These are phyloP conservation scores for Antechinus stuartii DNA, from an alignment of 2,113 vertebrate species.

Conservation along the genomic window DNA sequence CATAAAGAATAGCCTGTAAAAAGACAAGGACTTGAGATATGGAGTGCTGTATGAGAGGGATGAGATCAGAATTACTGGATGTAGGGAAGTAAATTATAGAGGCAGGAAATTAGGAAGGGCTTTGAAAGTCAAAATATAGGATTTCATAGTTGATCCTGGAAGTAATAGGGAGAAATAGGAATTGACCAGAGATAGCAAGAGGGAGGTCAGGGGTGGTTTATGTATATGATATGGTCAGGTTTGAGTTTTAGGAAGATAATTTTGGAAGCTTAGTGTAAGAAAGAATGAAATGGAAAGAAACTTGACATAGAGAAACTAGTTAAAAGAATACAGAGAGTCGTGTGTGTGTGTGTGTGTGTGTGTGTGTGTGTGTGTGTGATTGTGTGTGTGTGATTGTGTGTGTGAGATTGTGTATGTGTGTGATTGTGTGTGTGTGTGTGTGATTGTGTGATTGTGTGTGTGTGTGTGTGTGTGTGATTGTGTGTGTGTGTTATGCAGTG, in stretches of 20 bases:
- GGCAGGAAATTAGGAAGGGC: not conserved
- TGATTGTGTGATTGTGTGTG: not conserved
- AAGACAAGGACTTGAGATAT: not conserved
- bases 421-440: no score
- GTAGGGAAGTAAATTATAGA: not conserved
- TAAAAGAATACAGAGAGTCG: not conserved
- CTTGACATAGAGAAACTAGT: not conserved
- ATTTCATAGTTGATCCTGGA: not conserved
- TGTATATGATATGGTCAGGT: not conserved
- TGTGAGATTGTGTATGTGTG: no score
- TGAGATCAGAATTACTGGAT: no score
- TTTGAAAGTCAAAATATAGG: not conserved
- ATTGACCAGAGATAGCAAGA: not conserved
- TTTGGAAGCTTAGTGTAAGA: not conserved
- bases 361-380: no score
- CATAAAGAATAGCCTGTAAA: not conserved
- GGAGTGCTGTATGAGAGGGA: not conserved
- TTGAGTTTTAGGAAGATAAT: not conserved
- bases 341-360: no score
- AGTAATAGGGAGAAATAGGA: not conserved
- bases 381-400: not conserved
- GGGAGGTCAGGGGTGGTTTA: not conserved
- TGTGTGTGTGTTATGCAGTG: not conserved
- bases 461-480: not conserved
- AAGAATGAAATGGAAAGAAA: not conserved